Evolutionary conservation across 2,797 vertebrate genomes (phyloP).

Genomic region (Poeciliopsis gracilis): DNA sequence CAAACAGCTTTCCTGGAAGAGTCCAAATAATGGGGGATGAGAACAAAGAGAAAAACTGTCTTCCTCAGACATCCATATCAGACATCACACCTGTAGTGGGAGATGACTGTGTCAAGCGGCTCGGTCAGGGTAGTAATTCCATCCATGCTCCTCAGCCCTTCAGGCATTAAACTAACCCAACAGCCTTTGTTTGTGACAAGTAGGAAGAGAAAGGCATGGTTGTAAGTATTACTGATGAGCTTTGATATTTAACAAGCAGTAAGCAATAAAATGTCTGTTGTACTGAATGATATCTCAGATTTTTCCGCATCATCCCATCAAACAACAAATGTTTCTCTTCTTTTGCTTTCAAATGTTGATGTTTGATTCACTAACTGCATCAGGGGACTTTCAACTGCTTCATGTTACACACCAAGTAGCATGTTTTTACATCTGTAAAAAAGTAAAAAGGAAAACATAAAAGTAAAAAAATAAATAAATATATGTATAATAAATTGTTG

Average conservation of each 20-base stretch:
- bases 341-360: constrained; percentile 73
- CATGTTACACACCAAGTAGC: constrained; percentile 78
- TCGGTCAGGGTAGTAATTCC: constrained; percentile 58
- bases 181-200: constrained; percentile 8
- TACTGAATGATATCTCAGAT: constrained; percentile 5
- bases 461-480: too few relatives aligned
- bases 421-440: constrained; percentile 62
- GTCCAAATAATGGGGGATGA: constrained; percentile 69
- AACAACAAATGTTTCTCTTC: constrained; percentile 84
- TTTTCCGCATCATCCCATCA: constrained; percentile 41
- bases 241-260: constrained; percentile 2
- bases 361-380: constrained; percentile 82
- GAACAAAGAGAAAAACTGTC: constrained; percentile 67
- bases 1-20: constrained; percentile 74
- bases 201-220: constrained; percentile 17
- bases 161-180: constrained; percentile 33
- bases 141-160: constrained; percentile 30
- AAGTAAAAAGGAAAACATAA: constrained; percentile 18
- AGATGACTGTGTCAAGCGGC: constrained; percentile 59
- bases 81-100: constrained; percentile 73
- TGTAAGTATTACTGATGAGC: background rate
- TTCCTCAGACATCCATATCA: constrained; percentile 60
- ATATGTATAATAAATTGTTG: too few relatives aligned
- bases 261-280: constrained; percentile 2
- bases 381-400: constrained; percentile 67